phyloP scores from a whole-genome alignment of 2,113 vertebrate species.

The Grammomys surdaster region DNA sequence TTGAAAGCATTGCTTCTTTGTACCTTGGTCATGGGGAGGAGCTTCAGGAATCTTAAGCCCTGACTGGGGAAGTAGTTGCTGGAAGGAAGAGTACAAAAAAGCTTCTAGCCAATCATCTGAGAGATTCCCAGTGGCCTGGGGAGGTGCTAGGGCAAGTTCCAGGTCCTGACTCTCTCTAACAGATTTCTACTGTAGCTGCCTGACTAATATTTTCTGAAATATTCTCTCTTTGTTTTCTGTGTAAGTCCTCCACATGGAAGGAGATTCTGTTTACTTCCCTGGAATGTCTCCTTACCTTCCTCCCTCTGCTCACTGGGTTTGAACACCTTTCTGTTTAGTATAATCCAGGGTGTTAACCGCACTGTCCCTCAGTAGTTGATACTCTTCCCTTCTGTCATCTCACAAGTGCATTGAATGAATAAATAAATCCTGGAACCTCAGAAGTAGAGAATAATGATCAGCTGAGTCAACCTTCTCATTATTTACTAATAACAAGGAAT shows the following conservation, averaged over 20 bases:
- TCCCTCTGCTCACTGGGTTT: neutral
- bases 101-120: neutral
- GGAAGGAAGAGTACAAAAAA: neutral
- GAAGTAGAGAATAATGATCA: constrained; percentile 59
- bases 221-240: neutral
- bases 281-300: rapidly evolving
- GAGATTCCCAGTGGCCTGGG: too few species aligned
- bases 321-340: rapidly evolving
- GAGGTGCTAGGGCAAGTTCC: neutral
- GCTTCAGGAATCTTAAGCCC: neutral
- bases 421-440: constrained; percentile 68
- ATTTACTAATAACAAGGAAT: constrained; percentile 74
- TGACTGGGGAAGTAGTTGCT: neutral
- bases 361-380: neutral
- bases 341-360: rapidly evolving
- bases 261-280: neutral
- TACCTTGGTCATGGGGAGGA: neutral
- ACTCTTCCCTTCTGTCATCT: neutral
- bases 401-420: constrained; percentile 34
- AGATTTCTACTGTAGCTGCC: neutral
- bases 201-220: neutral
- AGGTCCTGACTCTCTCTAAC: too few species aligned
- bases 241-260: neutral
- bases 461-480: constrained; percentile 63
- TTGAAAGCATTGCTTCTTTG: neutral